phyloP scores from a whole-genome alignment of 1,140 invertebrate species.

The Ylistrum balloti region DNA sequence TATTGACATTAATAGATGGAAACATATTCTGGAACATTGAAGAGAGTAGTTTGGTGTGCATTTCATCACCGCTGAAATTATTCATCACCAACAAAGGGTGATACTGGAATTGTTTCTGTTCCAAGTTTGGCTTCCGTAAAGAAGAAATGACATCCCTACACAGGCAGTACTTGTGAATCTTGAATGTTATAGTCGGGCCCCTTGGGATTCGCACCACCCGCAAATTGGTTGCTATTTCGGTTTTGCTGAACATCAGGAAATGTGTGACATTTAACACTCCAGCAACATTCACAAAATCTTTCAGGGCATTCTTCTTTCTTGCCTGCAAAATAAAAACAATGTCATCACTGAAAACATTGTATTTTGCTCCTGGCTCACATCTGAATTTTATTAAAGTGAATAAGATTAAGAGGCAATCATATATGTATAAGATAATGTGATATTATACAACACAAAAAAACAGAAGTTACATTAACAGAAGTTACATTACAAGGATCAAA shows the following conservation, averaged over 20 bases:
- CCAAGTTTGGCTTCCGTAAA: conserved; percentile 89
- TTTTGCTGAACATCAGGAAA: conserved; percentile 93
- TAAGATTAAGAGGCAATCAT: too few relatives aligned
- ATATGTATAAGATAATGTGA: too few relatives aligned
- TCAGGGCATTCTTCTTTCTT: conserved; percentile 93
- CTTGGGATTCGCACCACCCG: conserved; percentile 91
- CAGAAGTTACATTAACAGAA: too few relatives aligned
- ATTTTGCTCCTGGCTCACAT: too few relatives aligned
- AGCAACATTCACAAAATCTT: conserved; percentile 95
- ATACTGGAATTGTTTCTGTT: conserved; percentile 89
- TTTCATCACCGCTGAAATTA: conserved; percentile 90
- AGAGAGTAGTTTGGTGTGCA: conserved; percentile 95
- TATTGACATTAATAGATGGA: conserved; percentile 96
- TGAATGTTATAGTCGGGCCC: conserved; percentile 90
- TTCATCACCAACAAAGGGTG: conserved; percentile 96
- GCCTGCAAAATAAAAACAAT: conserved; percentile 85
- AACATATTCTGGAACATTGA: conserved; percentile 99
- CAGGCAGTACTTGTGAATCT: conserved; percentile 91
- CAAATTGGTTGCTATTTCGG: conserved; percentile 91
- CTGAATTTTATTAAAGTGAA: too few relatives aligned
- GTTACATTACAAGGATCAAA: too few relatives aligned
- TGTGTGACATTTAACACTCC: conserved; percentile 95
- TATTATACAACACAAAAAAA: too few relatives aligned
- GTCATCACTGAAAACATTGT: too few relatives aligned
- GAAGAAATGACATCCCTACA: conserved; percentile 93